These are phyloP conservation scores for Engraulis encrasicolus DNA, from an alignment of 2,113 vertebrate genomes.

Conservation along the genomic window DNA sequence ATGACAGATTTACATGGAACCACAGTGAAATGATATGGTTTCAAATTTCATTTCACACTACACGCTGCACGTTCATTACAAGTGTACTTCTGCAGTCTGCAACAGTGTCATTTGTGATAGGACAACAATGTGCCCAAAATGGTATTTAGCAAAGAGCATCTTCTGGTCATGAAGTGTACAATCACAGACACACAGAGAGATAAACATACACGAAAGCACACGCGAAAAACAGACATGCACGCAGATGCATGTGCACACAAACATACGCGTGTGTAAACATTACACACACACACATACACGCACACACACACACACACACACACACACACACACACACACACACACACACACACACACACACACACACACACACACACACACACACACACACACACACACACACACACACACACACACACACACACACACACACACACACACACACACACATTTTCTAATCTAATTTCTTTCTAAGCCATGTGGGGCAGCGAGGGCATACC, in stretches of 20 bases:
- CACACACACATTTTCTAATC: no score
- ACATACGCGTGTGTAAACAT: no score
- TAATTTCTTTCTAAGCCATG: background rate
- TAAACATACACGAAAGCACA: background rate
- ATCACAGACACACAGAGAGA: background rate
- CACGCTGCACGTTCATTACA: no score
- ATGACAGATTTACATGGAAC: no score
- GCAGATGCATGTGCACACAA: background rate
- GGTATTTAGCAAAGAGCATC: background rate
- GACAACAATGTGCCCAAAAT: background rate
- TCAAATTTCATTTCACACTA: no score
- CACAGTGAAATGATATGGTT: no score
- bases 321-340: background rate
- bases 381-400: background rate
- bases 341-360: constrained; percentile 4
- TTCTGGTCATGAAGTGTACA: background rate
- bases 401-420: background rate
- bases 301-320: background rate
- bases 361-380: constrained; percentile 5
- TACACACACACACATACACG: background rate
- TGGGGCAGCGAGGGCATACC: background rate
- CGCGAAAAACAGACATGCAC: background rate
- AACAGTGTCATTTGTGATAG: background rate
- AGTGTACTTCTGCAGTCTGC: background rate
- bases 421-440: constrained; percentile 7